These are phyloP conservation scores for Bothrops jararaca DNA, from an alignment of 2,113 vertebrate species.

Conservation along the genomic window DNA sequence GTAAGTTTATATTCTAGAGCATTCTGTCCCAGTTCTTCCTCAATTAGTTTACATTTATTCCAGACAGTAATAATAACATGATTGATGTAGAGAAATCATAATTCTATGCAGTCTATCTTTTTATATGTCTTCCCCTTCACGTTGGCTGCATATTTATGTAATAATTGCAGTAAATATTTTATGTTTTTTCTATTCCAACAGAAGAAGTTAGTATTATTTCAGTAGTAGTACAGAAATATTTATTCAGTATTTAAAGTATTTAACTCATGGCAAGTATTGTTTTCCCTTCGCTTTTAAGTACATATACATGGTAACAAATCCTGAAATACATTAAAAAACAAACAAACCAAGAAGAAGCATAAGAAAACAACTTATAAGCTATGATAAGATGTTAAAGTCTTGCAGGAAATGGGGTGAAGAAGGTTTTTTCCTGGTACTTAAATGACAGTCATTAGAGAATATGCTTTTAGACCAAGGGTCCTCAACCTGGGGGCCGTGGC, in stretches of 20 bases:
- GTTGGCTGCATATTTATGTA: not conserved
- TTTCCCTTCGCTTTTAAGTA: constrained; percentile 27
- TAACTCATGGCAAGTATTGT: rapidly evolving
- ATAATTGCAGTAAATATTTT: not conserved
- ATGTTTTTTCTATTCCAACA: not conserved
- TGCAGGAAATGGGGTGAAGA: not conserved
- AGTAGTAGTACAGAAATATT: not conserved
- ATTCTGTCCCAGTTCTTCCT: not conserved
- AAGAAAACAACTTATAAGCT: not conserved
- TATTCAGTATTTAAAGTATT: not conserved
- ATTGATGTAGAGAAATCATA: not conserved
- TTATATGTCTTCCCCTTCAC: not conserved
- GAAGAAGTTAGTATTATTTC: not conserved
- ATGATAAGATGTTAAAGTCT: not conserved
- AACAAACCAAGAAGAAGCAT: not conserved
- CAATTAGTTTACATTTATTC: not conserved
- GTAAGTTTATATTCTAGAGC: not conserved
- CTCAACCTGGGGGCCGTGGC: too few species aligned
- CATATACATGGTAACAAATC: not conserved
- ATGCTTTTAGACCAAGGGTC: not conserved
- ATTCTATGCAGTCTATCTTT: not conserved
- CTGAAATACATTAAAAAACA: not conserved
- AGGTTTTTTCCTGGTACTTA: not conserved
- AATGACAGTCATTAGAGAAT: not conserved
- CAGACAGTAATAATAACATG: not conserved